Conservation (phyloP, 1,140 invertebrate species). For the Dufourea novaeangliae region DNA sequence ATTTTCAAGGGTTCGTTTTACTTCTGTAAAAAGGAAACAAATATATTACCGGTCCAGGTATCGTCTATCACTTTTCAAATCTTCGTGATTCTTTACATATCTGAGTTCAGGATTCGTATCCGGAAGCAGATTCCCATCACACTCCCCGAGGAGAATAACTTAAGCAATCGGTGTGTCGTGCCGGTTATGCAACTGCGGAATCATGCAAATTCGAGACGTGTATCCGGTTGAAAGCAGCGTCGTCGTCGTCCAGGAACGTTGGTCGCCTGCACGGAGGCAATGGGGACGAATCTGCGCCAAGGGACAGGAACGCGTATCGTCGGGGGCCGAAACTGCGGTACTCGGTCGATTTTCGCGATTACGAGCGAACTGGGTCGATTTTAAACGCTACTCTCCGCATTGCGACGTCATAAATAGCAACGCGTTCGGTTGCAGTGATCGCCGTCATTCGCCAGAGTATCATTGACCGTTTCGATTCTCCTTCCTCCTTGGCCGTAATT, state of each 20-base stretch:
- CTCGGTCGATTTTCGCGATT: constrained; percentile 52
- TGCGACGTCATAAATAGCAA: constrained; percentile 70
- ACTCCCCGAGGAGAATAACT: constrained; percentile 14
- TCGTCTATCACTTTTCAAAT: too few relatives aligned
- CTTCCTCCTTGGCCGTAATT: neutral
- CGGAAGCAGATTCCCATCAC: neutral
- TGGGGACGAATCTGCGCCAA: constrained; percentile 8
- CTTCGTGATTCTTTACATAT: too few relatives aligned
- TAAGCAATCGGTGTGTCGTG: constrained; percentile 4
- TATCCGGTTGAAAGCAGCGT: constrained; percentile 37
- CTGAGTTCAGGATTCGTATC: neutral
- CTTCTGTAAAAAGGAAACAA: too few relatives aligned
- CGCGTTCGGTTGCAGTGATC: constrained; percentile 38
- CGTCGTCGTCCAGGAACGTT: constrained; percentile 22
- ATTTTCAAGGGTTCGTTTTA: too few relatives aligned
- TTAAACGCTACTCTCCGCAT: constrained; percentile 63
- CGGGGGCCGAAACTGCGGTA: constrained; percentile 3
- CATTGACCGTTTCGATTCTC: neutral
- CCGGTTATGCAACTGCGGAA: constrained; percentile 25
- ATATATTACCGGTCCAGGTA: too few relatives aligned
- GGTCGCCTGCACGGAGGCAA: neutral
- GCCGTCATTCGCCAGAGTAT: constrained; percentile 24
- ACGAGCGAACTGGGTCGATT: constrained; percentile 61
- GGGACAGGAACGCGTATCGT: constrained; percentile 11
- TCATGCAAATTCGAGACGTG: constrained; percentile 51